These are phyloP conservation scores for Eretmocerus hayati DNA, from an alignment of 2,888 invertebrate genomes.

Conservation along the genomic window DNA sequence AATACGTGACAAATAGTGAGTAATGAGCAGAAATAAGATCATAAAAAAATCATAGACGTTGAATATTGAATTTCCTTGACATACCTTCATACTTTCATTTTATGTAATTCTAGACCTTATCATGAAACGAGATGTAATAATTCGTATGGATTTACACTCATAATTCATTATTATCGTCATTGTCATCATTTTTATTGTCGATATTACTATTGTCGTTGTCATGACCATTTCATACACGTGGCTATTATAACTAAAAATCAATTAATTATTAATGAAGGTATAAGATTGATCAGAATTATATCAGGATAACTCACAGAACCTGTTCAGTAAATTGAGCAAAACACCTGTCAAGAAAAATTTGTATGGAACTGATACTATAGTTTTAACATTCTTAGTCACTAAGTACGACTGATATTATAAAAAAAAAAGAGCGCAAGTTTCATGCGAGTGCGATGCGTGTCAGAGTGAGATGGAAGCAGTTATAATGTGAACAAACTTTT, in stretches of 20 bases:
- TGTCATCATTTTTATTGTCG: slow-evolving; percentile 11
- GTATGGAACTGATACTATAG: slow-evolving; percentile 15
- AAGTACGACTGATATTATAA: slow-evolving; percentile 30
- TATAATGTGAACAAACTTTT: slow-evolving; percentile 10
- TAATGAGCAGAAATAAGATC: slow-evolving; percentile 7
- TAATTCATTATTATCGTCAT: slow-evolving; percentile 17
- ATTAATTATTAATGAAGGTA: slow-evolving; percentile 6
- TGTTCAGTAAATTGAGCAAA: not conserved
- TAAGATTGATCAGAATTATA: too few species aligned
- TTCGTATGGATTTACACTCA: slow-evolving; percentile 9
- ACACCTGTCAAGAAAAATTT: not conserved
- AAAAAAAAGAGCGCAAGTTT: slow-evolving; percentile 22
- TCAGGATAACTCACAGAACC: too few species aligned
- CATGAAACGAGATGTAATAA: slow-evolving; percentile 5
- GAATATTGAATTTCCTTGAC: slow-evolving; percentile 11
- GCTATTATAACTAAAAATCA: slow-evolving; percentile 14
- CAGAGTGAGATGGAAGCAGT: slow-evolving; percentile 16
- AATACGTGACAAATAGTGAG: slow-evolving; percentile 10
- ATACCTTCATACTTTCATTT: slow-evolving; percentile 12
- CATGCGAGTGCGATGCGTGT: slow-evolving; percentile 23
- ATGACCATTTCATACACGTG: slow-evolving; percentile 13
- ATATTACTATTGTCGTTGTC: too few species aligned
- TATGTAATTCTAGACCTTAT: slow-evolving; percentile 10
- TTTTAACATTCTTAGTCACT: slow-evolving; percentile 24
- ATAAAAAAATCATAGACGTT: slow-evolving; percentile 15